A percentile compares a stretch with the other conserved stretches of the same genome.
Evolutionary conservation across 1,140 invertebrate species (phyloP).

Genomic region (Ruditapes philippinarum): DNA sequence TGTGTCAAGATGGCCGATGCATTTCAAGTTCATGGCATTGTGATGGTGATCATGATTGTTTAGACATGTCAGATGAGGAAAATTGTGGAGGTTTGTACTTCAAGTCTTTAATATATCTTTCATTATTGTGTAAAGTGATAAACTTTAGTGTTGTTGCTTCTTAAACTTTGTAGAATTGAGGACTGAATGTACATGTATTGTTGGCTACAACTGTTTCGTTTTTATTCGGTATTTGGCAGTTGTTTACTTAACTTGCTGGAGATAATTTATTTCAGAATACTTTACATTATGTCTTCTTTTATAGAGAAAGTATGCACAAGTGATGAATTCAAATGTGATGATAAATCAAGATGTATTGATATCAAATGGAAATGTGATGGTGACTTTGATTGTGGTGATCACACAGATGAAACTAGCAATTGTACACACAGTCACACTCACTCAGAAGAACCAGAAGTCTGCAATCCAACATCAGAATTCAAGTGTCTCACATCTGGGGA

Average conservation of each 20-base stretch:
- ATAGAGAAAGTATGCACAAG: background rate
- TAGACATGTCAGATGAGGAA: conserved; percentile 97
- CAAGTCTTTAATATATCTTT: too few species aligned
- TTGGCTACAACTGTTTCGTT: too few species aligned
- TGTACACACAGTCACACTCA: background rate
- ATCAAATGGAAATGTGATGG: conserved; percentile 92
- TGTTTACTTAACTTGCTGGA: too few species aligned
- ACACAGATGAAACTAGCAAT: conserved; percentile 88
- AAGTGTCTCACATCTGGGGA: conserved; percentile 57
- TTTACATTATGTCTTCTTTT: background rate
- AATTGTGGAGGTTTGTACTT: conserved; percentile 64
- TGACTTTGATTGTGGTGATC: conserved; percentile 87
- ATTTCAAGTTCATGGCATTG: conserved; percentile 98
- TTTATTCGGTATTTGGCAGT: too few species aligned
- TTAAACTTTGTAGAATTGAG: too few species aligned
- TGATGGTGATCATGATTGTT: conserved; percentile 97
- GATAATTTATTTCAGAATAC: too few species aligned
- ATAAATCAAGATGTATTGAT: conserved; percentile 91
- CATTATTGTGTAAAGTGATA: too few species aligned
- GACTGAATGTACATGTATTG: too few species aligned
- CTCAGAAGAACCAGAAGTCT: background rate
- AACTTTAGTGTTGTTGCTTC: too few species aligned
- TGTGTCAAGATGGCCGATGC: conserved; percentile 90
- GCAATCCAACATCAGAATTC: conserved; percentile 47
- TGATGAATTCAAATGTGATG: conserved; percentile 47